Evolutionary conservation across 2,797 vertebrate species (phyloP).

Genomic region (Sebastes wilsoni): DNA sequence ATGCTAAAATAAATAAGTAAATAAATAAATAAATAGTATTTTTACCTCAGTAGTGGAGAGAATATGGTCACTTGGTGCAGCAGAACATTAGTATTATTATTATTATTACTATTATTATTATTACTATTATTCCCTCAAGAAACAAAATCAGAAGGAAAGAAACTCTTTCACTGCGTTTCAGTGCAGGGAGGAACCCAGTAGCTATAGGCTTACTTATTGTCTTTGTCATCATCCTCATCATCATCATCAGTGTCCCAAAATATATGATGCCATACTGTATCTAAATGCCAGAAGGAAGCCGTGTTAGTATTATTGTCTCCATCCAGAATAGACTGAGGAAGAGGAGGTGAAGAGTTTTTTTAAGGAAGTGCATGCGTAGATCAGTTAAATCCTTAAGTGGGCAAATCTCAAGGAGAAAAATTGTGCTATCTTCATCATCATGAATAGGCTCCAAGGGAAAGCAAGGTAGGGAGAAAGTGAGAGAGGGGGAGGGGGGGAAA

Average conservation of each 20-base stretch:
- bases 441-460: constrained; percentile 66
- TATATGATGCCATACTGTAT: constrained; percentile 56
- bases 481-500: constrained; percentile 37
- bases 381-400: constrained; percentile 83
- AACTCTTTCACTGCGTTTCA: constrained; percentile 65
- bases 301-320: constrained; percentile 66
- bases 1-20: constrained; percentile 54
- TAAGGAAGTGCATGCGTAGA: constrained; percentile 83
- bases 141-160: constrained; percentile 61
- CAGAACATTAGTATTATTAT: constrained; percentile 81
- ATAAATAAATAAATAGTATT: constrained; percentile 59
- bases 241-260: constrained; percentile 60
- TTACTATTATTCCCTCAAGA: constrained; percentile 67
- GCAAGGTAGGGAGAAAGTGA: constrained; percentile 27
- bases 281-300: constrained; percentile 73
- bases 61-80: constrained; percentile 87
- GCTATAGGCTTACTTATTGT: constrained; percentile 60
- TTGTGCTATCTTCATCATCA: constrained; percentile 83
- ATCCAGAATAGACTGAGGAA: constrained; percentile 64
- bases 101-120: constrained; percentile 75
- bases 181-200: constrained; percentile 71
- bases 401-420: constrained; percentile 82
- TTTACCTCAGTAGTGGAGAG: constrained; percentile 82
- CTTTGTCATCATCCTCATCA: constrained; percentile 52
- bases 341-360: constrained; percentile 67